Conservation (phyloP, 2,888 invertebrate species). For the Meloe dianella region DNA sequence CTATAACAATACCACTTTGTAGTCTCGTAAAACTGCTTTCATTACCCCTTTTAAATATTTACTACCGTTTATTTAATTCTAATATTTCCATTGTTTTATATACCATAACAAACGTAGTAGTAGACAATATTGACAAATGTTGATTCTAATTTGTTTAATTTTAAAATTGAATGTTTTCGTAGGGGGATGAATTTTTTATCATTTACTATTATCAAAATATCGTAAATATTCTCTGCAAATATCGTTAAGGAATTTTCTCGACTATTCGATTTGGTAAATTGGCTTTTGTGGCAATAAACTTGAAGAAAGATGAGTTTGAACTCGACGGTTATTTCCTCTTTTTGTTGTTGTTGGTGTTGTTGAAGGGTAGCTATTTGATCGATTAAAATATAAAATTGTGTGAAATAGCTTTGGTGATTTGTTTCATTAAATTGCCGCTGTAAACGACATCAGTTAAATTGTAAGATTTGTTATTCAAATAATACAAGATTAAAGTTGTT, state of each 20-base stretch:
- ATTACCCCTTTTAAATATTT: slow-evolving; percentile 51
- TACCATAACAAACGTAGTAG: slow-evolving; percentile 37
- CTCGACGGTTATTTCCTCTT: background rate
- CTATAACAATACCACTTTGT: slow-evolving; percentile 50
- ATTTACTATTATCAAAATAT: slow-evolving; percentile 1
- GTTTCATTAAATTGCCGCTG: background rate
- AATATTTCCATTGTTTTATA: slow-evolving; percentile 48
- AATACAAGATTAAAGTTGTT: background rate
- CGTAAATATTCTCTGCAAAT: background rate
- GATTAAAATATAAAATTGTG: slow-evolving; percentile 7
- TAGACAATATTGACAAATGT: slow-evolving; percentile 28
- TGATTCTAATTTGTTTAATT: background rate
- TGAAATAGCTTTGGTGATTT: background rate
- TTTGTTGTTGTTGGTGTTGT: background rate
- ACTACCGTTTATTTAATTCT: slow-evolving; percentile 52
- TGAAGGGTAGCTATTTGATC: slow-evolving; percentile 3
- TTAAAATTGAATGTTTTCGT: background rate
- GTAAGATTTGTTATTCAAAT: background rate
- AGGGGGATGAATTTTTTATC: background rate
- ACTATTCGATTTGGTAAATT: slow-evolving; percentile 6
- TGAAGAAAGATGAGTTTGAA: slow-evolving; percentile 11
- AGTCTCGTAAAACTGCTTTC: slow-evolving; percentile 50
- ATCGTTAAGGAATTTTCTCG: background rate
- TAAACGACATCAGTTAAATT: background rate
- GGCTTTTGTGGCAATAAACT: slow-evolving; percentile 7